Evolutionary conservation across 2,113 vertebrate genomes (phyloP).

Genomic region (Elanoides forficatus): DNA sequence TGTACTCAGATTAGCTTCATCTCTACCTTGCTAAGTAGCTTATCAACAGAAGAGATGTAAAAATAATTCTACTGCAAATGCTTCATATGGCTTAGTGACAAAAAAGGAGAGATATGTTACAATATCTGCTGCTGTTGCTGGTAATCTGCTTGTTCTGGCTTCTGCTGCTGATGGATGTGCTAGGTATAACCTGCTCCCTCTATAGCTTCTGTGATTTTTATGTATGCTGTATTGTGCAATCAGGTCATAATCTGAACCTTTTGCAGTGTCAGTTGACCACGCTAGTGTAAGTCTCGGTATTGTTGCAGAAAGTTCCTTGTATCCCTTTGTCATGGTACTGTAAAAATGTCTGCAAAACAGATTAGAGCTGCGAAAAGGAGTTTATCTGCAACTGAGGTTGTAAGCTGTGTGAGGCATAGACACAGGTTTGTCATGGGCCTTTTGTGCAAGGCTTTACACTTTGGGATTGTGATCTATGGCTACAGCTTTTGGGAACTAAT

Average conservation of each 20-base stretch:
- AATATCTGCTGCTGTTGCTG: neutral
- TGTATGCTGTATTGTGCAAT: neutral
- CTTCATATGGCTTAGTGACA: slow-evolving; percentile 10
- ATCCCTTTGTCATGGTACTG: neutral
- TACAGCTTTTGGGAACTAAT: neutral
- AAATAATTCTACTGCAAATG: neutral
- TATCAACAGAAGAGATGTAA: slow-evolving; percentile 1
- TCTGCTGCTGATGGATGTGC: neutral
- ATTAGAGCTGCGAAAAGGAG: neutral
- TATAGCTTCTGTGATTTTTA: neutral
- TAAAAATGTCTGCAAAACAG: neutral
- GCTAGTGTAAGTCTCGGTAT: neutral
- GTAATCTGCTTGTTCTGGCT: neutral
- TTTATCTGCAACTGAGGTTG: neutral
- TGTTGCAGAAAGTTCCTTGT: neutral
- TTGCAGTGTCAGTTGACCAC: neutral
- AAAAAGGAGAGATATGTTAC: neutral
- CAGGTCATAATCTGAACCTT: neutral
- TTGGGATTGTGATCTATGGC: neutral
- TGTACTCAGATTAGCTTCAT: neutral
- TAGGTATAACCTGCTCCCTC: neutral
- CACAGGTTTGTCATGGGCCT: neutral
- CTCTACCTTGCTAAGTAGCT: slow-evolving; percentile 42
- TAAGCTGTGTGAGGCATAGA: neutral
- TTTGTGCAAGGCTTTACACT: neutral